Evolutionary conservation across 53 echinoderm and acorn worm genomes (phyloP), one percentile per base, ranked within the genome.

Genomic region (Antedon mediterranea): DNA sequence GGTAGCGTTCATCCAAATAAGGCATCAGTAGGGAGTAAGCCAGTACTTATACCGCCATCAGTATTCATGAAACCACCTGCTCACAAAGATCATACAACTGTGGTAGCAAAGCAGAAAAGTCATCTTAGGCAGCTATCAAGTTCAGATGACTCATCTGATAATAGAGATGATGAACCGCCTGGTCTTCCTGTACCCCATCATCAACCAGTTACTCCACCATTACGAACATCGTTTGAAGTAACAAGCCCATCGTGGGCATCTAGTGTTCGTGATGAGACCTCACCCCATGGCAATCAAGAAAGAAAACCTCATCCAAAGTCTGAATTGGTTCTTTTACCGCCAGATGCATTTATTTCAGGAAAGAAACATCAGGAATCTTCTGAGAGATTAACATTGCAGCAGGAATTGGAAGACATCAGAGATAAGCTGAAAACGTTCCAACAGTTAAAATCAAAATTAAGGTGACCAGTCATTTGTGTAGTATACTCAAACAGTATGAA

Each of bases 41-140:
- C 79, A 11, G 13, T 79, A 4, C 71, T 79, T 27, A 32, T 79
- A 34, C 79, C 79, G 78, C 78, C 79, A 71, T 79, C 79, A 79
- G 78, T 30, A 37, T 78, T 78, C 23, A 78, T 57, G 44, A 31
- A 41, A 34, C 76, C 41, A 26, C 76, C 32, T 76, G n/a, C 26
- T 33, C 34, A 76, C 27, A 32, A 34, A n/a, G 76, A 7, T 76
- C 4, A n/a, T 41, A 76, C 4, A 34, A 32, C 34, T 32, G 4
- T 76, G 33, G 0, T 34, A 76, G 3, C 41, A 32, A 28, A 34
- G 34, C 33, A 32, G 0, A 28, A 9, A 8, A 32, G 23, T 3
- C 20, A 13, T 26, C 34, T n/a, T 7, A 33, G 23, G 28, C 0
- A 26, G 26, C 76, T 34, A 76, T 18, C 11, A 11, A 20, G 31